Base-by-base conservation (phyloP, 2,888 invertebrate genomes). In the Pardosa pseudoannulata region DNA sequence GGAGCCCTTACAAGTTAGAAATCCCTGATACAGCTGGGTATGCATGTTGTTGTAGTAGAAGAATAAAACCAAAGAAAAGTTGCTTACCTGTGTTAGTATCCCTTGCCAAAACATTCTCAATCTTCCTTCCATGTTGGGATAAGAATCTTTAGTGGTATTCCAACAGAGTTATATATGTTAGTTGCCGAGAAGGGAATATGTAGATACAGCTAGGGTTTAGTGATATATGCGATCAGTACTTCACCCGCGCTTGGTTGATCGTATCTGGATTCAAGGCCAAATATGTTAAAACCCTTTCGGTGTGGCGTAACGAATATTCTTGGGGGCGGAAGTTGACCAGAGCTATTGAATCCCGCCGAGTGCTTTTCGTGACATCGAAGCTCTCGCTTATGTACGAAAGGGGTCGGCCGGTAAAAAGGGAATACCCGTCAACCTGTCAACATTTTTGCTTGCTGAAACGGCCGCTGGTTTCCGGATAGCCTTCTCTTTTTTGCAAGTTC, bases 371-470 rank as follows among this genome's bases (percentile, higher is more conserved):
- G 23, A 16, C 56, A 56, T 23, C 19, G 56, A 23, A 23, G 23
- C 56, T 0, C 23, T 56, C 23, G 56, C 56, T 56, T 56, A 56
- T 56, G 56, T 56, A 56, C 5, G 23, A 56, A 56, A 23, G 36
- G 5, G 56, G 23, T 56, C 56, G 46, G 5, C 56, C n/a, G n/a
- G n/a, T 16, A 16, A 19, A 56, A 23, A 56, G 56, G 23, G 56
- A 56, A 56, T 16, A 2, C 56, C 19, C 23, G 56, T 56, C 56
- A 56, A 56, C 23, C 56, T 56, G 56, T 56, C 56, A 56, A 56
- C 19, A 56, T 56, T 56, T 56, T 23, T 56, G 36, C 36, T 7
- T 5, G 36, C 5, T 7, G 5, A 36, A 9, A 7, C 9, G 36
- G 6, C 9, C 5, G 5, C 9, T 9, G 9, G 5, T 5, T 36